Evolutionary conservation across 2,113 vertebrate genomes (phyloP).

Genomic region (Recurvirostra avosetta): DNA sequence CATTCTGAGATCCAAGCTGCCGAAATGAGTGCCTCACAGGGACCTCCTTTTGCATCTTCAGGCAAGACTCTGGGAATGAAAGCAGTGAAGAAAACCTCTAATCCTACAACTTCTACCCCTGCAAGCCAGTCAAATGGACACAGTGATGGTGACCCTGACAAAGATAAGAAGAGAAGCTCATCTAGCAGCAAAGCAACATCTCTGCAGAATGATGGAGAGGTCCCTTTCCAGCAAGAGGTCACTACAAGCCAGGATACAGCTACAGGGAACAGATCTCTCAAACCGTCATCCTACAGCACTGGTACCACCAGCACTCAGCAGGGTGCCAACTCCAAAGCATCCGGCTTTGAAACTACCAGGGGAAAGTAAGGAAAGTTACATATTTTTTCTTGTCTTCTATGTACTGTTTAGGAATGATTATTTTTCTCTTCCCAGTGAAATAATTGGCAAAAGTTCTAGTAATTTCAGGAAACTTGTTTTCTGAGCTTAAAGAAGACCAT

Average conservation of each 20-base stretch:
- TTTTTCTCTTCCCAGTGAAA: not conserved
- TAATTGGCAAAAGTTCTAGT: not conserved
- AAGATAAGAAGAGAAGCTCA: not conserved
- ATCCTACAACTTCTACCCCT: not conserved
- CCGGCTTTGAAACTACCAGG: slow-evolving; percentile 70
- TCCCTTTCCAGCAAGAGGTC: not conserved
- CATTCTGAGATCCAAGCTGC: not conserved
- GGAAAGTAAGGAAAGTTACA: slow-evolving; percentile 71
- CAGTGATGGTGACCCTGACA: not conserved
- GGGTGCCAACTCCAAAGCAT: slow-evolving; percentile 5
- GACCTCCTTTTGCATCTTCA: not conserved
- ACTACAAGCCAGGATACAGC: not conserved
- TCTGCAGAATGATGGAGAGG: slow-evolving; percentile 26
- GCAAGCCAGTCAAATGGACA: not conserved
- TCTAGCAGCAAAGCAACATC: not conserved
- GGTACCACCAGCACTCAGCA: not conserved
- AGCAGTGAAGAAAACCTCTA: not conserved
- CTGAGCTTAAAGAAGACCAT: not conserved
- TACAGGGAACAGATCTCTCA: not conserved
- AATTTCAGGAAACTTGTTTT: not conserved
- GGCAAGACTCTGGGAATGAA: not conserved
- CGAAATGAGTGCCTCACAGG: not conserved
- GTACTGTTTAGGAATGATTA: not conserved
- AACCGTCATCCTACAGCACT: not conserved
- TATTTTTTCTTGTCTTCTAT: not conserved